These are phyloP conservation scores for Columba guinea DNA, from an alignment of 2,797 vertebrate genomes.

Conservation along the genomic window DNA sequence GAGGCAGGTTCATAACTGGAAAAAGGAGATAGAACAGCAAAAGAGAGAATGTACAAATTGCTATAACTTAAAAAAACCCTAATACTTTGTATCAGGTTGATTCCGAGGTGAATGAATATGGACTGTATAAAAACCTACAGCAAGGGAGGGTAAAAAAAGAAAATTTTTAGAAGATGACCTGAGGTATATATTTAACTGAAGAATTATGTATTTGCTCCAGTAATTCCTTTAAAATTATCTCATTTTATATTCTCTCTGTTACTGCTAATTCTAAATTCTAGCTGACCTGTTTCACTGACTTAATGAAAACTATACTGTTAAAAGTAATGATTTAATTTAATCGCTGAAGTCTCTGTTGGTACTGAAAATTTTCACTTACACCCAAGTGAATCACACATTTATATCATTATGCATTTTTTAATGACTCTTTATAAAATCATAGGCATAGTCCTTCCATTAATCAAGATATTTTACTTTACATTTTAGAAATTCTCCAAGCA, in stretches of 20 bases:
- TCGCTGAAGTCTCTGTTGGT: not conserved
- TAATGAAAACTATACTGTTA: constrained; percentile 8
- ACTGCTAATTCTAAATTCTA: not conserved
- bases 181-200: not conserved
- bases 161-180: not conserved
- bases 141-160: not conserved
- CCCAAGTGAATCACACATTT: not conserved
- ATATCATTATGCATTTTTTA: not conserved
- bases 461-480: not conserved
- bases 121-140: not conserved
- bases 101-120: constrained; percentile 20
- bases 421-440: not conserved
- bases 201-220: not conserved
- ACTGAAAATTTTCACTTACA: constrained; percentile 17
- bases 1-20: not conserved
- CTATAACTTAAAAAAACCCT: not conserved
- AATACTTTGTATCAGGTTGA: not conserved
- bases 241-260: not conserved
- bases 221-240: not conserved
- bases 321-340: not conserved
- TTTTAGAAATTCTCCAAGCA: not conserved
- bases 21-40: not conserved
- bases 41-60: not conserved
- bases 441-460: not conserved
- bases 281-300: not conserved